A percentile compares a stretch with the other conserved stretches of the same genome.
These are phyloP conservation scores for Macrosoma leucophasiata DNA, from an alignment of 2,888 invertebrate genomes.

Conservation along the genomic window DNA sequence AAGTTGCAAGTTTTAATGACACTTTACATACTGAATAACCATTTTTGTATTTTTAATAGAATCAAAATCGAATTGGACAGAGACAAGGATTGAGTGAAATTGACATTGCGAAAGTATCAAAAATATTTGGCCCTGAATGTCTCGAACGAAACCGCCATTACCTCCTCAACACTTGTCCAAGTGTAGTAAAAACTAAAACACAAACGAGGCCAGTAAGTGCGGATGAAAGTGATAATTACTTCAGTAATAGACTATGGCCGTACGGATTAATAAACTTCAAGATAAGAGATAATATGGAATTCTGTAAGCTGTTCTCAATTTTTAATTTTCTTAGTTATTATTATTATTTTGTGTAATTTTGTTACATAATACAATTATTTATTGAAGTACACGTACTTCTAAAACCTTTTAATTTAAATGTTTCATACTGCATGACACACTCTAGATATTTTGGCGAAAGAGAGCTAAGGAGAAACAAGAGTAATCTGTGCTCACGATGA, in stretches of 20 bases:
- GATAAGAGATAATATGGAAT: conserved; percentile 45
- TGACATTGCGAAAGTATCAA: conserved; percentile 50
- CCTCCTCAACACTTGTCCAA: conserved; percentile 55
- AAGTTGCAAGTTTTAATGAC: too few relatives aligned
- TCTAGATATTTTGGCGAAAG: too few relatives aligned
- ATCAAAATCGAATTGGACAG: conserved; percentile 51
- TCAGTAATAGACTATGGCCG: conserved; percentile 48
- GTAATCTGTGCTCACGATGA: too few relatives aligned
- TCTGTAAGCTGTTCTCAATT: too few relatives aligned
- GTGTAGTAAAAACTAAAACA: conserved; percentile 35
- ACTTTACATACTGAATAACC: too few relatives aligned
- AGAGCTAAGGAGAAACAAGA: too few relatives aligned
- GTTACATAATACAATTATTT: too few relatives aligned
- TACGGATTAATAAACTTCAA: conserved; percentile 50
- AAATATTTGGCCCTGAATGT: conserved; percentile 52
- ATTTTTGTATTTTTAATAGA: too few relatives aligned
- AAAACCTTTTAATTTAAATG: too few relatives aligned
- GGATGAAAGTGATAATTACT: conserved; percentile 45
- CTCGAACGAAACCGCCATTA: conserved; percentile 51
- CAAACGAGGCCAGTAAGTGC: conserved; percentile 21
- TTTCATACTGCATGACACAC: too few relatives aligned
- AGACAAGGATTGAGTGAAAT: conserved; percentile 53
- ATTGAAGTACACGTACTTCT: too few relatives aligned
- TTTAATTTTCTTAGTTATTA: conserved; percentile 2
- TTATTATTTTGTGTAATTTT: too few relatives aligned